A percentile compares a stretch with the other conserved stretches of the same genome.
These are phyloP conservation scores for Vultur gryphus DNA, from an alignment of 2,797 vertebrate genomes.

Conservation along the genomic window DNA sequence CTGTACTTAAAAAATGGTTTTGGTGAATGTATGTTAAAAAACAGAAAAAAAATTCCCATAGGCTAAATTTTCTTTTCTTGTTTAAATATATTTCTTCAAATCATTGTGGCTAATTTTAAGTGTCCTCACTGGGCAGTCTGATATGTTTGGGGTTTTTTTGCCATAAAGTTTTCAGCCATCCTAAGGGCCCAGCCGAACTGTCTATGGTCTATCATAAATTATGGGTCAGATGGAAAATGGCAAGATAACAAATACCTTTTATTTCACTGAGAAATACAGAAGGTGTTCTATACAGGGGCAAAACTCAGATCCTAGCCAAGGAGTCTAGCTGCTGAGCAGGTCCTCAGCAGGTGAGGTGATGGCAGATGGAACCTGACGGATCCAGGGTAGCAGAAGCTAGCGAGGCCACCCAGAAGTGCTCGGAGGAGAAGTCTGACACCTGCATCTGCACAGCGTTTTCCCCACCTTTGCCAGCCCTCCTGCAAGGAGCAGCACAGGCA, in stretches of 20 bases:
- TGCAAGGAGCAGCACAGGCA: not conserved
- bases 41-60: not conserved
- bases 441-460: not conserved
- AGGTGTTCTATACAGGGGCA: not conserved
- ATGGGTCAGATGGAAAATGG: not conserved
- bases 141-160: not conserved
- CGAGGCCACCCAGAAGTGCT: not conserved
- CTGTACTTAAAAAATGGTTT: not conserved
- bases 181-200: not conserved
- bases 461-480: not conserved
- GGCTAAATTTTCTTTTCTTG: not conserved
- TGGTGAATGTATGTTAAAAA: not conserved
- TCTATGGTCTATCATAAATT: not conserved
- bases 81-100: not conserved
- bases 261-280: not conserved
- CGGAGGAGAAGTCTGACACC: not conserved
- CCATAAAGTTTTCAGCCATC: not conserved
- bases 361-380: not conserved
- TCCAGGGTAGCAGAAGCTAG: not conserved
- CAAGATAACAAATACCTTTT: not conserved
- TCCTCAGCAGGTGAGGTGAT: accelerated
- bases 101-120: not conserved
- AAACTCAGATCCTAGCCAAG: not conserved
- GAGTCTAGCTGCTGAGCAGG: not conserved
- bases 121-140: not conserved